Conservation (phyloP, 2,888 invertebrate genomes). For the Lutraria lutraria region DNA sequence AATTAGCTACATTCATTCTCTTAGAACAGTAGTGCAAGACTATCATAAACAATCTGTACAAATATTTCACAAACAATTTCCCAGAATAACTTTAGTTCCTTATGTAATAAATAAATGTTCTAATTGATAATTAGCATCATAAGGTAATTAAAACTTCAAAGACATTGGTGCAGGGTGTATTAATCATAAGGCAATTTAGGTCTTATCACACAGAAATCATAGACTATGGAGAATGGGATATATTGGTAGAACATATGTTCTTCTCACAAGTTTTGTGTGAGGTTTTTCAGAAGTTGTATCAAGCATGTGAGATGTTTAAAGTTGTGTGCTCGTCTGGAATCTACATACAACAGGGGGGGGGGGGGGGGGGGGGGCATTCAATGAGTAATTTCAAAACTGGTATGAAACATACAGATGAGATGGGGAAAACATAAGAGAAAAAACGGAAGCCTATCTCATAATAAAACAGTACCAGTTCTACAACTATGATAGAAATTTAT, state of each 20-base stretch:
- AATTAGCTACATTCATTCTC: background rate
- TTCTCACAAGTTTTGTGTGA: slow-evolving; percentile 57
- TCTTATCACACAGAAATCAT: slow-evolving; percentile 24
- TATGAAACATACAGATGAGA: slow-evolving; percentile 6
- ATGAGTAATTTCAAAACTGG: slow-evolving; percentile 7
- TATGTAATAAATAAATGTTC: slow-evolving; percentile 12
- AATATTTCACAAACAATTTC: slow-evolving; percentile 22
- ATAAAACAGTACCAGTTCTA: background rate
- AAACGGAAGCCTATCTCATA: background rate
- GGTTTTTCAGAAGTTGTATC: slow-evolving; percentile 25
- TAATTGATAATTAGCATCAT: slow-evolving; percentile 48
- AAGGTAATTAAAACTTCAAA: slow-evolving; percentile 54
- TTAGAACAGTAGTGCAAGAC: background rate
- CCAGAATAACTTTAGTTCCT: slow-evolving; percentile 27
- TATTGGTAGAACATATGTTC: slow-evolving; percentile 47
- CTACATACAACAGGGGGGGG: slow-evolving; percentile 23
- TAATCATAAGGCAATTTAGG: slow-evolving; percentile 44
- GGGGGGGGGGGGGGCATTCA: background rate
- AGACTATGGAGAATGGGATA: background rate
- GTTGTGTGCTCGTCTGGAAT: slow-evolving; percentile 23
- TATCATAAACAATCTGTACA: background rate
- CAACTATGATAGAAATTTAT: background rate
- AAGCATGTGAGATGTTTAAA: slow-evolving; percentile 40
- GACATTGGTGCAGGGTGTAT: slow-evolving; percentile 45
- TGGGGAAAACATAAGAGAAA: slow-evolving; percentile 5